phyloP scores from a whole-genome alignment of 2,797 vertebrate species.

The Anniella stebbinsi region DNA sequence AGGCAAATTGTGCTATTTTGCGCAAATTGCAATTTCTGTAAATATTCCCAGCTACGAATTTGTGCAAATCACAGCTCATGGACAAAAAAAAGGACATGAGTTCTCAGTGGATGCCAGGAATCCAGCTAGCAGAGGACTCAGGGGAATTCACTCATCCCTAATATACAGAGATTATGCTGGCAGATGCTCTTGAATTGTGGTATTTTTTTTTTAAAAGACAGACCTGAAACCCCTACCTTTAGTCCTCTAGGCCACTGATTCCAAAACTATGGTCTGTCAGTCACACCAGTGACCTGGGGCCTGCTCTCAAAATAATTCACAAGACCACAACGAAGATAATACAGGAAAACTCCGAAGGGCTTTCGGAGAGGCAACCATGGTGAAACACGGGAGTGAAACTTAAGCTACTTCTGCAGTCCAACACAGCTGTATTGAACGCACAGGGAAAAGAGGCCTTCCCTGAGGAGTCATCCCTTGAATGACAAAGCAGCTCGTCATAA shows the following conservation, averaged over 20 bases:
- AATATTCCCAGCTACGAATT: too few species aligned
- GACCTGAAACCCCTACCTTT: not conserved
- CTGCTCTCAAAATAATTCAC: not conserved
- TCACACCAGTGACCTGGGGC: not conserved
- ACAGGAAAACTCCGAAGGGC: not conserved
- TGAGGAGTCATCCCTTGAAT: not conserved
- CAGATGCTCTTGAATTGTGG: not conserved
- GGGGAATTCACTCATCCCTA: too few species aligned
- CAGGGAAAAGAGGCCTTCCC: not conserved
- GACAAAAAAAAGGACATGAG: too few species aligned
- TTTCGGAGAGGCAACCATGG: not conserved
- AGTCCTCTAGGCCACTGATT: not conserved
- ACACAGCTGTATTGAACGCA: not conserved
- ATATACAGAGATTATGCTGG: not conserved
- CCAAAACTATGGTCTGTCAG: not conserved
- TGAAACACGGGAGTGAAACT: not conserved
- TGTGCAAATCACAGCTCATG: too few species aligned
- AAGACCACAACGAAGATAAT: not conserved
- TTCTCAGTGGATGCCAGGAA: too few species aligned
- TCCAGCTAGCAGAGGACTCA: too few species aligned
- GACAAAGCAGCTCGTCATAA: not conserved
- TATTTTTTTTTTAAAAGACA: not conserved
- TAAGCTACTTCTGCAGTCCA: not conserved
- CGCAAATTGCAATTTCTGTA: too few species aligned
- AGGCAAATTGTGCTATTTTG: too few species aligned